Percentiles rank a stretch among this genome's conserved stretches.
phyloP scores from a whole-genome alignment of 2,888 invertebrate species.

The Dryobotodes eremita region DNA sequence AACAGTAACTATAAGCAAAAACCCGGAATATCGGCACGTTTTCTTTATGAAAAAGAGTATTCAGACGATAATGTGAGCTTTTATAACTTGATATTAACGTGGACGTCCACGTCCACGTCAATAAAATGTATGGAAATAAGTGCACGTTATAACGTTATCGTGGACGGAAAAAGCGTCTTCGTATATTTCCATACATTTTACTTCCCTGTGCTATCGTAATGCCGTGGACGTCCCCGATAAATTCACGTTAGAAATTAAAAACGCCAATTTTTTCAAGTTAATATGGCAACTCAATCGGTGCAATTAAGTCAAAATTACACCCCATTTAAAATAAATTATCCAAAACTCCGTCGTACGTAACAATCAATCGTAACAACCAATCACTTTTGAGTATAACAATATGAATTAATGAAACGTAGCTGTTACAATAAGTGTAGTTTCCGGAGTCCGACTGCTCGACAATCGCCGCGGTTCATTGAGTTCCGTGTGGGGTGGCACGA shows the following conservation, averaged over 20 bases:
- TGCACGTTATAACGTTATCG: background rate
- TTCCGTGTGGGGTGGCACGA: conserved; percentile 45
- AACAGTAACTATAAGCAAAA: background rate
- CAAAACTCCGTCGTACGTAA: background rate
- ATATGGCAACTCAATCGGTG: background rate
- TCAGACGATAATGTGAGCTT: background rate
- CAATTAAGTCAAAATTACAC: background rate
- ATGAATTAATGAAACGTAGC: conserved; percentile 60
- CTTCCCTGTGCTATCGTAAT: background rate
- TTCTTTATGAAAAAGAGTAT: background rate
- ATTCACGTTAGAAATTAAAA: background rate
- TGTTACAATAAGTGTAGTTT: conserved; percentile 66
- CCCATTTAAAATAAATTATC: background rate
- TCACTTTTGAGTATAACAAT: conserved; percentile 28
- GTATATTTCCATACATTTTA: background rate
- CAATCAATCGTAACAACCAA: conserved; percentile 10
- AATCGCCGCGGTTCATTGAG: conserved; percentile 41
- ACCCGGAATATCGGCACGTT: too few species aligned
- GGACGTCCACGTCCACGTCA: too few species aligned
- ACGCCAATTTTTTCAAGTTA: background rate
- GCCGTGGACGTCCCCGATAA: background rate
- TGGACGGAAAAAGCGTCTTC: background rate
- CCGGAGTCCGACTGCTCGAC: conserved; percentile 60
- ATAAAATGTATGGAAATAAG: too few species aligned
- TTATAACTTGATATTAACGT: background rate